Evolutionary conservation across 2,113 vertebrate genomes (phyloP).

Genomic region (Sylvietta virens): DNA sequence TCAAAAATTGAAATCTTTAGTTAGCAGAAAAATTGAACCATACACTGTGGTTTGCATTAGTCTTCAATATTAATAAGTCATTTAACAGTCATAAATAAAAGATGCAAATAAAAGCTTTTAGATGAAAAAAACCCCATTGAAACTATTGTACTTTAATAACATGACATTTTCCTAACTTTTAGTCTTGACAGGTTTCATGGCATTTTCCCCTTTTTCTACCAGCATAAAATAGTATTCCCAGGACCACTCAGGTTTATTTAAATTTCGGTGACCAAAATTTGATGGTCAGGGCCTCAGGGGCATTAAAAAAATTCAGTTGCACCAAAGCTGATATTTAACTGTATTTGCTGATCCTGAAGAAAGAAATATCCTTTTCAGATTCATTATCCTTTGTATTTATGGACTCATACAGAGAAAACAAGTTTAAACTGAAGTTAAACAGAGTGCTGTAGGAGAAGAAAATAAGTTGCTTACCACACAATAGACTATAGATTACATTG

Average conservation of each 20-base stretch:
- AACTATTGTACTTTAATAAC: neutral
- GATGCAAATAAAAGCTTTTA: slow-evolving; percentile 16
- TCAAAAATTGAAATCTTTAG: neutral
- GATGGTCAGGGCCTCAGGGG: neutral
- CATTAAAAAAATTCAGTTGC: neutral
- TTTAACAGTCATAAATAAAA: slow-evolving; percentile 36
- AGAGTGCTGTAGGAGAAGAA: neutral
- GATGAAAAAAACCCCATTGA: neutral
- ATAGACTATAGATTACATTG: neutral
- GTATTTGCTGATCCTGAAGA: neutral
- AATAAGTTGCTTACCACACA: neutral
- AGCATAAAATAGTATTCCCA: neutral
- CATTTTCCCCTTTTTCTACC: neutral
- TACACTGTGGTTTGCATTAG: neutral
- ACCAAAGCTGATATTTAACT: neutral
- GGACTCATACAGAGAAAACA: neutral
- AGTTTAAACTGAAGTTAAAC: neutral
- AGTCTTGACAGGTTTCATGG: neutral
- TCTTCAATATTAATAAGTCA: neutral
- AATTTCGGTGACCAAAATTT: neutral
- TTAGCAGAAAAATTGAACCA: neutral
- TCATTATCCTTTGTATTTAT: neutral
- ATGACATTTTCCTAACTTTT: neutral
- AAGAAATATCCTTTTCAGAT: neutral
- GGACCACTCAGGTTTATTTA: neutral